Evolutionary conservation across 2,113 vertebrate genomes (phyloP), one percentile per base, ranked within the genome.

Genomic region (Sceloporus tristichus): DNA sequence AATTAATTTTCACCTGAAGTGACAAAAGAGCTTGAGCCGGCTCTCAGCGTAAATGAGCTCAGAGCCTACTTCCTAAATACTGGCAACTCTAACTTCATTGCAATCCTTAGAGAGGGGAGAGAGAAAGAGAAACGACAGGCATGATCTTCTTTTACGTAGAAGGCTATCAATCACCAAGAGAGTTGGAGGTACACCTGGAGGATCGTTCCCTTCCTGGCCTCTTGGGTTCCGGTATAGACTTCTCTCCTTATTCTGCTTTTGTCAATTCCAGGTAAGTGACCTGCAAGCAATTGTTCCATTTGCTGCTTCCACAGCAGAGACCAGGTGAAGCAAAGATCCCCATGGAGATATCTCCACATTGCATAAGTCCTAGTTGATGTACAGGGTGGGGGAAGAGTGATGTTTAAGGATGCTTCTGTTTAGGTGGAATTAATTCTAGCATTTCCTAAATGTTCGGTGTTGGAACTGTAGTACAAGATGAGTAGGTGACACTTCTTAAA

Each of bases 1-100:
- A 34, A 34, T 38, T 34, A 66, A 76, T 82, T 88, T 88, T 88
- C 71, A 68, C 40, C 73, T 68, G 65, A 34, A 75, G 79, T 87
- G 71, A 82, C 40, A 75, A 87, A 65, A 83, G 16, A 77, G 40
- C 54, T 68, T 18, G 8, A 54, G n/a, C 80, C 79, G 65, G 62
- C 65, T 38, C 25, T 27, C 21, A 66, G 79, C 34, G 40, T 77
- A 59, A 68, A 83, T 54, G 59, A 68, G n/a, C 73, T 77, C 71
- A 83, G 13, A 59, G 42, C 14, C 23, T 70, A 42, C 66, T 59
- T 71, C 6, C 14, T 56, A 40, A 87, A 80, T n/a, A 38, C n/a
- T 40, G 65, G 19, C 1, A 27, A 88, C 29, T 68, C 21, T 54
- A 83, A n/a, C 4, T 88, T 68, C 42, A 76, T 56, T 70, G 59